Conservation (phyloP, 2,113 vertebrate species). For the Meleagris gallopavo region DNA sequence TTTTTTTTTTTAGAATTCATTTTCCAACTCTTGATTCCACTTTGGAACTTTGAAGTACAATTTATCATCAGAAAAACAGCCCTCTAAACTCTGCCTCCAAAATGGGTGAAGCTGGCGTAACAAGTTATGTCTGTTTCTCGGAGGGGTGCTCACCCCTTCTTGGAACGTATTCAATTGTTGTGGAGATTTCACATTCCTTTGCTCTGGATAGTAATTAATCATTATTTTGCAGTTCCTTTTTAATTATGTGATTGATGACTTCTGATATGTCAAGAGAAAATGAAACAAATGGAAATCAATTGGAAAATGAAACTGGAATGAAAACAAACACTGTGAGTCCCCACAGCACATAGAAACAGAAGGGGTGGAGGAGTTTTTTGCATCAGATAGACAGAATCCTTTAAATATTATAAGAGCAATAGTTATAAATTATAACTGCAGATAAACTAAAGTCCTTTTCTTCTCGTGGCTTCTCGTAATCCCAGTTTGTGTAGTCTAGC, state of each 20-base stretch:
- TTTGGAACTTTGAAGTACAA: neutral
- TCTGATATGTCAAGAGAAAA: conserved; percentile 55
- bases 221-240: conserved; percentile 41
- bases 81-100: neutral
- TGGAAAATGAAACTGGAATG: neutral
- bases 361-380: neutral
- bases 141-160: neutral
- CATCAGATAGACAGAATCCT: neutral
- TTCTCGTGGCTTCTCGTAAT: neutral
- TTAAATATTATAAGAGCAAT: neutral
- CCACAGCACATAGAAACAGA: neutral
- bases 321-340: neutral
- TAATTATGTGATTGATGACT: conserved; percentile 61
- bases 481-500: neutral
- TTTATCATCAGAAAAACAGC: neutral
- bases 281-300: conserved; percentile 47
- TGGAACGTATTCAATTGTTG: neutral
- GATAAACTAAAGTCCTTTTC: conserved; percentile 14
- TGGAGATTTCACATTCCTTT: conserved; percentile 41
- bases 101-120: neutral
- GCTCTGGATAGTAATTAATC: conserved; percentile 53
- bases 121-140: neutral
- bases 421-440: neutral
- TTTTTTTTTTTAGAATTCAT: neutral
- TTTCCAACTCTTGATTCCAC: neutral